phyloP scores from a whole-genome alignment of 2,797 vertebrate species.

The Chanos chanos region DNA sequence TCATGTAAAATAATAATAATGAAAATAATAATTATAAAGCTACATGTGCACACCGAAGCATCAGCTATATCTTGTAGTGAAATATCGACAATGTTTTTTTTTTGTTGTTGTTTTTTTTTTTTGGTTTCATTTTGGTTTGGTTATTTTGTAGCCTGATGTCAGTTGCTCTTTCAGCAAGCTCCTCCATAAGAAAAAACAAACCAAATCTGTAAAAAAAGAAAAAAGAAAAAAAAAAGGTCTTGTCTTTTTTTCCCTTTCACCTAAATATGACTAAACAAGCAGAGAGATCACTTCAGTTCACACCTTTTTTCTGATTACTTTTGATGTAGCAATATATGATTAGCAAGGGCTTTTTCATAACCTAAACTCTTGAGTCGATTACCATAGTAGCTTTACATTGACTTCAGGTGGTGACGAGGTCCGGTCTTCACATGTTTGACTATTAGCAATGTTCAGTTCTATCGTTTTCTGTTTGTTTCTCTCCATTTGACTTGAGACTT shows the following conservation, averaged over 20 bases:
- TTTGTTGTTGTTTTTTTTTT: constrained; percentile 63
- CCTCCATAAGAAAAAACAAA: constrained; percentile 56
- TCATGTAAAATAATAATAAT: background rate
- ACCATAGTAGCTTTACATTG: constrained; percentile 66
- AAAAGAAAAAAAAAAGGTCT: constrained; percentile 16
- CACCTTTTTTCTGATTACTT: constrained; percentile 57
- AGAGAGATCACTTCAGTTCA: constrained; percentile 13
- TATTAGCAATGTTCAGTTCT: no score
- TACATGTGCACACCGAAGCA: no score
- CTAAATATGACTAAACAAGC: constrained; percentile 47
- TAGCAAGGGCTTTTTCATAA: constrained; percentile 78
- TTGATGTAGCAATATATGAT: constrained; percentile 81
- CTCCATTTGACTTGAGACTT: no score
- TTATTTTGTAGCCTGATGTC: constrained; percentile 77
- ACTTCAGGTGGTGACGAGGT: constrained; percentile 40
- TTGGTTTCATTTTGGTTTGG: no score
- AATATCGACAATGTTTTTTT: constrained; percentile 59
- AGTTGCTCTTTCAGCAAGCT: constrained; percentile 64
- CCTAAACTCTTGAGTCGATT: constrained; percentile 53
- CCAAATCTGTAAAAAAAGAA: constrained; percentile 40
- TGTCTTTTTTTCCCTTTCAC: constrained; percentile 34
- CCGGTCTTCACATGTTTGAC: no score
- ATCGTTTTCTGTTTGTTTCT: no score
- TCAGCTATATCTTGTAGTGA: constrained; percentile 63
- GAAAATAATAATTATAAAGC: constrained; percentile 3